phyloP scores from a whole-genome alignment of 23 tunicate species.

The Trididemnum miniatum region DNA sequence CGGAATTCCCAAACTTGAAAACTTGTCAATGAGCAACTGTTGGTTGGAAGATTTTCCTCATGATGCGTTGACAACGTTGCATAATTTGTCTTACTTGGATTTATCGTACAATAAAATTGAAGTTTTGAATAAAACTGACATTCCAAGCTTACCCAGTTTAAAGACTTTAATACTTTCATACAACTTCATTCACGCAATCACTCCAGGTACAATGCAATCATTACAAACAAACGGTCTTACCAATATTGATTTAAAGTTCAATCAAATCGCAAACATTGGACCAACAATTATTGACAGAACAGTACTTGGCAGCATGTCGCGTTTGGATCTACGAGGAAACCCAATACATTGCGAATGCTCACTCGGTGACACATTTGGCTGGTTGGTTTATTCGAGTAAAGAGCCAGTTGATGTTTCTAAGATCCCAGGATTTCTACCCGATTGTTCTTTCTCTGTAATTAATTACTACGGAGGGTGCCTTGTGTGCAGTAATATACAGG shows the following conservation, averaged over 20 bases:
- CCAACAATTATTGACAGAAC: neutral
- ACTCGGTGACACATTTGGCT: slow-evolving; percentile 21
- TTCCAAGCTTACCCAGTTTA: neutral
- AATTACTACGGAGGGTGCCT: slow-evolving; percentile 38
- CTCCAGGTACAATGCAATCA: neutral
- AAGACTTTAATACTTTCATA: slow-evolving; percentile 2
- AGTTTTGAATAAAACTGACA: neutral
- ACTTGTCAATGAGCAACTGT: slow-evolving; percentile 5
- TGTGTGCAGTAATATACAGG: neutral
- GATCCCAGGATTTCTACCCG: slow-evolving; percentile 36
- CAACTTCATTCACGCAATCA: slow-evolving; percentile 1
- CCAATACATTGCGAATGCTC: slow-evolving; percentile 12
- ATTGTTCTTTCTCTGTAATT: neutral
- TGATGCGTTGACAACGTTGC: neutral
- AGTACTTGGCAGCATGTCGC: neutral
- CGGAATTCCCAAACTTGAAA: slow-evolving; percentile 1
- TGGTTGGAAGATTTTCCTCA: slow-evolving; percentile 13
- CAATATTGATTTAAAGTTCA: neutral
- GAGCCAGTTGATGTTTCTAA: neutral
- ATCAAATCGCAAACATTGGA: neutral
- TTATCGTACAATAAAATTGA: slow-evolving; percentile 20
- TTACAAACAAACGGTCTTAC: neutral
- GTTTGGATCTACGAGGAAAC: slow-evolving; percentile 37
- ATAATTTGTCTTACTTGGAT: neutral
- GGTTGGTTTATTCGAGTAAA: neutral